Conservation (phyloP, 2,888 invertebrate genomes). For the Dione vanillae region DNA sequence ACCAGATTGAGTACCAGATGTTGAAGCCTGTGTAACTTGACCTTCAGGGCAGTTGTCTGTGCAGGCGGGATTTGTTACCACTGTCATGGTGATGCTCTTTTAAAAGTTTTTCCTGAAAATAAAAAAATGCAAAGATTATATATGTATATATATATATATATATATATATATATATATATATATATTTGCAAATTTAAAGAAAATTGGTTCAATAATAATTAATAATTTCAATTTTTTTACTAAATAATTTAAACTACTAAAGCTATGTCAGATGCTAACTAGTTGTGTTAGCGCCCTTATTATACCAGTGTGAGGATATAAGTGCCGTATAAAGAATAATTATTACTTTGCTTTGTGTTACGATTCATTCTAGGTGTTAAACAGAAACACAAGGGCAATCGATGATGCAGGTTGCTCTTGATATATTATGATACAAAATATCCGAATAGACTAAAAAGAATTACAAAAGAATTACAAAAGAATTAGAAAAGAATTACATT, state of each 20-base stretch:
- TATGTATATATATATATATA: no score
- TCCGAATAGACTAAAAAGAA: neutral
- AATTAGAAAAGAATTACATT: no score
- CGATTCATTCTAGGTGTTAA: conserved; percentile 71
- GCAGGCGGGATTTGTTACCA: conserved; percentile 76
- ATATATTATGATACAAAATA: conserved; percentile 33
- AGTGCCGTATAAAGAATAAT: conserved; percentile 77
- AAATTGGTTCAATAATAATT: neutral
- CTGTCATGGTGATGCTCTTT: conserved; percentile 65
- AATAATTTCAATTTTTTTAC: neutral
- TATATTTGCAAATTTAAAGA: no score
- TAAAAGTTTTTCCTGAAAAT: conserved; percentile 58
- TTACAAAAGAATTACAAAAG: no score
- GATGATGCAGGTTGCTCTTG: conserved; percentile 52
- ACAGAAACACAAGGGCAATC: conserved; percentile 70
- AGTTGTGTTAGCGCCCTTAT: conserved; percentile 67
- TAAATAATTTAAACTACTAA: neutral
- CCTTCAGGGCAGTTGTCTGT: conserved; percentile 60
- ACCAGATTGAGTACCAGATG: conserved; percentile 38
- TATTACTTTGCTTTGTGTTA: conserved; percentile 70
- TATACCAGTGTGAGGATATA: conserved; percentile 67
- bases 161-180: no score
- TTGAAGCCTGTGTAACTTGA: conserved; percentile 44
- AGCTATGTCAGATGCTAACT: conserved; percentile 58
- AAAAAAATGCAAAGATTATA: conserved; percentile 43